Evolutionary conservation across 37 sponge, comb jelly and placozoan genomes (phyloP).

Genomic region (Axinella damicornis): DNA sequence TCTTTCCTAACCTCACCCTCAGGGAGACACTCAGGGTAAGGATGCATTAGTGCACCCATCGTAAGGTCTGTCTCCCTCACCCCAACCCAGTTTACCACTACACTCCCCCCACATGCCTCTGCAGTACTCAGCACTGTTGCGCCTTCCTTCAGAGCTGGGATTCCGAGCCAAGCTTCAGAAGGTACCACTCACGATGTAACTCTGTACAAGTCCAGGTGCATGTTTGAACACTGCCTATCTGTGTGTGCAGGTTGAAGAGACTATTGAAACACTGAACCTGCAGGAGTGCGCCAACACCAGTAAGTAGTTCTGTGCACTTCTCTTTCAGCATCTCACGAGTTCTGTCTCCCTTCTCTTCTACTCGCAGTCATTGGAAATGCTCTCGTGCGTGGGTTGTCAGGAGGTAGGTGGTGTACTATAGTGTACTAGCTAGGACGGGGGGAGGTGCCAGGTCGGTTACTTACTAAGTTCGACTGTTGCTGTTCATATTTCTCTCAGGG

Average conservation of each 20-base stretch:
- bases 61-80: too few relatives aligned
- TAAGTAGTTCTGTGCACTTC: background rate
- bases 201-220: too few relatives aligned
- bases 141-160: constrained; percentile 61
- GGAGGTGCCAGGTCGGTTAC: background rate
- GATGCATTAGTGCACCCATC: too few relatives aligned
- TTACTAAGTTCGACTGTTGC: background rate
- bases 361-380: constrained; percentile 66
- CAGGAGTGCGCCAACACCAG: constrained; percentile 63
- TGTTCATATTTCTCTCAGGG: constrained; percentile 5
- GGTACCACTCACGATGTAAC: background rate
- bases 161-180: constrained; percentile 60
- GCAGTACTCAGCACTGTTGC: constrained; percentile 78
- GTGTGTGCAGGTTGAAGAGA: constrained; percentile 43
- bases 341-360: background rate
- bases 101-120: background rate
- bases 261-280: constrained; percentile 61
- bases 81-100: too few relatives aligned
- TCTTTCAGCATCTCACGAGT: background rate
- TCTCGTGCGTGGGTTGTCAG: constrained; percentile 69
- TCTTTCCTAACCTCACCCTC: constrained; percentile 85
- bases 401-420: constrained; percentile 28
- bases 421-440: too few relatives aligned
- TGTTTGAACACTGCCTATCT: too few relatives aligned
- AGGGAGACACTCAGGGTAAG: constrained; percentile 70